phyloP scores from a whole-genome alignment of 2,797 vertebrate species.

The Hafferia zeledoni region DNA sequence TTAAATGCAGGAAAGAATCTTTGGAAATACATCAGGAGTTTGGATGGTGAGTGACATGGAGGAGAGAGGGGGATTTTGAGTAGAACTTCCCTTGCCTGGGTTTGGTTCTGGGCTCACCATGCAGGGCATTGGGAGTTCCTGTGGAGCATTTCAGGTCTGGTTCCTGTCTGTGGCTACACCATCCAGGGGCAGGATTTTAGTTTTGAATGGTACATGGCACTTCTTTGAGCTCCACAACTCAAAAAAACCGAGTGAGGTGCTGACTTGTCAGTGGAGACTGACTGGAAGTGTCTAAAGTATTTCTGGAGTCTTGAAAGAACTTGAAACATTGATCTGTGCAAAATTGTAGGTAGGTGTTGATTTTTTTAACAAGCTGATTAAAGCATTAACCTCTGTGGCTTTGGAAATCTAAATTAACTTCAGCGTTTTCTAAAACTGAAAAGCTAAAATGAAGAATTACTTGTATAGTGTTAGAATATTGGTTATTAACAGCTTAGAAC shows the following conservation, averaged over 20 bases:
- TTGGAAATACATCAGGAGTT: neutral
- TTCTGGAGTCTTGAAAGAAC: neutral
- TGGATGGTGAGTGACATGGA: neutral
- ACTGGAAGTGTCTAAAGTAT: neutral
- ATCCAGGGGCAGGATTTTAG: neutral
- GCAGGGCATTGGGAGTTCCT: fast-evolving
- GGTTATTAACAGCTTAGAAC: neutral
- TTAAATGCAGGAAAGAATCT: neutral
- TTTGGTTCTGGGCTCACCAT: neutral
- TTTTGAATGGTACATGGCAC: fast-evolving
- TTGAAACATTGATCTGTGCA: neutral
- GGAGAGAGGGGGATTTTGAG: neutral
- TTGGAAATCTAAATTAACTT: conserved; percentile 20
- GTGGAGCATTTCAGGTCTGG: fast-evolving
- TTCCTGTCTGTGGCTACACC: neutral
- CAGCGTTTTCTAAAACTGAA: neutral
- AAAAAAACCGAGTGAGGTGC: neutral
- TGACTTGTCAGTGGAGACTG: neutral
- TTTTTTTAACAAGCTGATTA: neutral
- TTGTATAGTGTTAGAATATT: neutral
- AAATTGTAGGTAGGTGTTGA: neutral
- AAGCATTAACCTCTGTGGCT: neutral
- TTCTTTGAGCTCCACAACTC: neutral
- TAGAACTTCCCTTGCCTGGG: neutral
- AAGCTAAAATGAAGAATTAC: neutral